Percentiles rank a stretch among this genome's conserved stretches.
phyloP scores from a whole-genome alignment of 2,113 vertebrate genomes.

The Myodes glareolus region DNA sequence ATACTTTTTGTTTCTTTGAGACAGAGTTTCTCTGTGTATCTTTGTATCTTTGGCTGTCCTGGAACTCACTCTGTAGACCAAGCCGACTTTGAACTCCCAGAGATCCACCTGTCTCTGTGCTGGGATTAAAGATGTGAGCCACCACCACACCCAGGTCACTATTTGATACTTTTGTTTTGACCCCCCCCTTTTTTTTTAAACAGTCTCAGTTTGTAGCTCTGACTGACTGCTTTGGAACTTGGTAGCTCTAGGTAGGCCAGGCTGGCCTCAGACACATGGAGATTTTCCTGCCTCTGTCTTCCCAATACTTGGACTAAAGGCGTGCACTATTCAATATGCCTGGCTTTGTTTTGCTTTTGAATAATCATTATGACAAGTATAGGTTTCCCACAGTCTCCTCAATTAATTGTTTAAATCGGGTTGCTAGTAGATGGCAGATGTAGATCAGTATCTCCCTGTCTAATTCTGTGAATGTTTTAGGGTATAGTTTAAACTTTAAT shows the following conservation, averaged over 20 bases:
- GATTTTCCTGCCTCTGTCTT: background rate
- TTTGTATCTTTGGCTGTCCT: too few species aligned
- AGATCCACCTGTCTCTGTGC: too few species aligned
- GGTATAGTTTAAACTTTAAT: conserved; percentile 29
- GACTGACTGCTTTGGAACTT: background rate
- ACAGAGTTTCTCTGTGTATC: too few species aligned
- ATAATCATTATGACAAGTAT: conserved; percentile 30
- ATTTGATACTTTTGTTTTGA: conserved; percentile 22
- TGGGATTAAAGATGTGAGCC: too few species aligned
- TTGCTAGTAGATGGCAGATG: conserved; percentile 55
- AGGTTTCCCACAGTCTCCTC: conserved; percentile 40
- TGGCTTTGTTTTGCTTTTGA: conserved; percentile 14
- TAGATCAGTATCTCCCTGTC: conserved; percentile 50
- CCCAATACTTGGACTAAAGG: background rate
- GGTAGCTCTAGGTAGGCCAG: background rate
- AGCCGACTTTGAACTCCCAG: too few species aligned
- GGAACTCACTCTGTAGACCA: too few species aligned
- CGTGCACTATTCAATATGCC: background rate
- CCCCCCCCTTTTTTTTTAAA: background rate
- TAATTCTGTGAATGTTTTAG: conserved; percentile 56
- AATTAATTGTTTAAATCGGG: conserved; percentile 44
- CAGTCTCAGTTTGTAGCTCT: background rate
- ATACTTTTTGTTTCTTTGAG: background rate
- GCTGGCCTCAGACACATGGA: background rate
- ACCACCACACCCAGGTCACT: background rate